These are phyloP conservation scores for Drymonia ruficornis DNA, from an alignment of 2,888 invertebrate species.

Conservation along the genomic window DNA sequence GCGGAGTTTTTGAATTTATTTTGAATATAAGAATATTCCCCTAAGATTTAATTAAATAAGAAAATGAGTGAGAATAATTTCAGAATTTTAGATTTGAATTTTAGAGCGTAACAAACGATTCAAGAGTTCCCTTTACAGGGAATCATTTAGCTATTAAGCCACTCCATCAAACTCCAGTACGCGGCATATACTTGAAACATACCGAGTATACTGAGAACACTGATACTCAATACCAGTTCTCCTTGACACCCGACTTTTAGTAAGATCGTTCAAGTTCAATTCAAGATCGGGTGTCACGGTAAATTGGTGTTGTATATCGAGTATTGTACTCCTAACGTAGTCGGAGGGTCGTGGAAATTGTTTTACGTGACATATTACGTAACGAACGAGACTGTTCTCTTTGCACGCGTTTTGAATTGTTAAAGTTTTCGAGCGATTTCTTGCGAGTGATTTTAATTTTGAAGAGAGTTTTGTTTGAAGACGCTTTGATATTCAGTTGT, in stretches of 20 bases:
- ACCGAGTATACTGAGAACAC: no score
- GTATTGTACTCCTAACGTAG: constrained; percentile 61
- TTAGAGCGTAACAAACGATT: background rate
- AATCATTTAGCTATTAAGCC: constrained; percentile 6
- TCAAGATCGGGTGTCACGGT: constrained; percentile 14
- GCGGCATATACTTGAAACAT: constrained; percentile 4
- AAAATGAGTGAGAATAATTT: accelerated
- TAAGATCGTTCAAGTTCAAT: background rate
- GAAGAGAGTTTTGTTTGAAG: background rate
- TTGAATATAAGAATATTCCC: no score
- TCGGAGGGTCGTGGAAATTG: constrained; percentile 67
- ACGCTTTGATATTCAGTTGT: background rate
- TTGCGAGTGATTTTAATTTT: constrained; percentile 2
- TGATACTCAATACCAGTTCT: background rate
- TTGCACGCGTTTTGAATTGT: constrained; percentile 38
- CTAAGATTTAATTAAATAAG: no score
- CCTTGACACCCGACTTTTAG: background rate
- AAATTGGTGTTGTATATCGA: constrained; percentile 8
- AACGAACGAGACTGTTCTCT: constrained; percentile 49
- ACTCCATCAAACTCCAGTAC: constrained; percentile 7
- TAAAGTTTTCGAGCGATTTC: constrained; percentile 4
- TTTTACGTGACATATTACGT: constrained; percentile 73
- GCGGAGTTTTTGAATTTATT: no score
- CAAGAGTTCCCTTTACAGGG: background rate
- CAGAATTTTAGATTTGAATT: no score